These are phyloP conservation scores for Theocolax elegans DNA, from an alignment of 1,140 invertebrate genomes.

Conservation along the genomic window DNA sequence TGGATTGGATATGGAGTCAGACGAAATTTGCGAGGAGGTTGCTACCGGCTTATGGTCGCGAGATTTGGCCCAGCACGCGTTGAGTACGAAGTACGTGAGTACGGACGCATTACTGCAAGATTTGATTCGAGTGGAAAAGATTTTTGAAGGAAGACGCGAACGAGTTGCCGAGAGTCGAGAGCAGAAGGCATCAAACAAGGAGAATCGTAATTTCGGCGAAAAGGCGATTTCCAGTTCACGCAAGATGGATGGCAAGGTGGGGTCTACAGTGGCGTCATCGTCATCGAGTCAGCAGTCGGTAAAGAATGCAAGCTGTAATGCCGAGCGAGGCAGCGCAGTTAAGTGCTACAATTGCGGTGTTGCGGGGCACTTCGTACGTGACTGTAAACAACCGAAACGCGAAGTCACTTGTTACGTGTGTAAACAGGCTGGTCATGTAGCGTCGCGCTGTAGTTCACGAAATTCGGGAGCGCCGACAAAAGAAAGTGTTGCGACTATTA, in stretches of 20 bases:
- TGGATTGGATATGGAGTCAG: background rate
- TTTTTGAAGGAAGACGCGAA: too few relatives aligned
- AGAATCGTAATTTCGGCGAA: too few relatives aligned
- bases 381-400: conserved; percentile 15
- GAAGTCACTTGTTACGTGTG: conserved; percentile 16
- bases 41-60: background rate
- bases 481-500: conserved; percentile 4
- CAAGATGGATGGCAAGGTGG: too few relatives aligned
- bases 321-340: background rate
- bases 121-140: too few relatives aligned
- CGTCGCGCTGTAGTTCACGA: conserved; percentile 14
- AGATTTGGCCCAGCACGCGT: background rate
- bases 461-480: too few relatives aligned
- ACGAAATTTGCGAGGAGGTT: conserved; percentile 8
- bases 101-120: background rate
- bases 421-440: conserved; percentile 18
- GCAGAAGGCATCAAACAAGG: too few relatives aligned
- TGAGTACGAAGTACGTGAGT: background rate
- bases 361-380: conserved; percentile 16
- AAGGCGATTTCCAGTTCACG: too few relatives aligned
- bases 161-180: too few relatives aligned
- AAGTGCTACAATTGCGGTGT: conserved; percentile 21
- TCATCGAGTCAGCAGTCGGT: too few relatives aligned
- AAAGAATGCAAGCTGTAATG: too few relatives aligned
- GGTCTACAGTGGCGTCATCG: too few relatives aligned